phyloP scores from a whole-genome alignment of 2,113 vertebrate species.

The Elachura formosa region DNA sequence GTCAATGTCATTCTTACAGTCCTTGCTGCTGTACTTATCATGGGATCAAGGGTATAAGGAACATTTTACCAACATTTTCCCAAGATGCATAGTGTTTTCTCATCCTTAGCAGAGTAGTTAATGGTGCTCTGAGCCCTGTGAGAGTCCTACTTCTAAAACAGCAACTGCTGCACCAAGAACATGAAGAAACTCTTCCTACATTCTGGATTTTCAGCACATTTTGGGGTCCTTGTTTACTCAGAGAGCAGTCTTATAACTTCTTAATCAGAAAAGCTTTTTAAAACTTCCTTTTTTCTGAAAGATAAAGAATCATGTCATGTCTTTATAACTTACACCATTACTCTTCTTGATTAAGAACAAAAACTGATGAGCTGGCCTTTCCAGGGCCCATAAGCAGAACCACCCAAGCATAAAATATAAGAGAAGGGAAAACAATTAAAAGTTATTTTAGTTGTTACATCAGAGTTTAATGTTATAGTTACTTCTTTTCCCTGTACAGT shows the following conservation, averaged over 20 bases:
- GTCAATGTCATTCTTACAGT: accelerated
- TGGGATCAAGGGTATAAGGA: neutral
- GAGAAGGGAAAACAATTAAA: conserved; percentile 75
- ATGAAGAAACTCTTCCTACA: neutral
- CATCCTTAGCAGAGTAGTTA: neutral
- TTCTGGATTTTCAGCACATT: neutral
- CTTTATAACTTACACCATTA: conserved; percentile 72
- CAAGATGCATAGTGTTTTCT: neutral
- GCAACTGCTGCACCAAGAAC: neutral
- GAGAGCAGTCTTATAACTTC: conserved; percentile 24
- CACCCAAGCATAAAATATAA: conserved; percentile 79
- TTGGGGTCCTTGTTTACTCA: conserved; percentile 26
- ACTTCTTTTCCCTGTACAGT: neutral
- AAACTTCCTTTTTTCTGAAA: conserved; percentile 59
- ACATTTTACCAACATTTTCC: neutral
- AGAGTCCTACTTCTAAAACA: neutral
- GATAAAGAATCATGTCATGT: conserved; percentile 62
- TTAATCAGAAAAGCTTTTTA: neutral
- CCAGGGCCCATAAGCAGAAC: conserved; percentile 59
- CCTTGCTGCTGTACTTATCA: neutral
- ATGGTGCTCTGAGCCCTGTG: accelerated
- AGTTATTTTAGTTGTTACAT: conserved; percentile 73
- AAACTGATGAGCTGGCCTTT: conserved; percentile 78
- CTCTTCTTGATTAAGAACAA: conserved; percentile 76
- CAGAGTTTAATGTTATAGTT: conserved; percentile 45